These are phyloP conservation scores for Hylaeus volcanicus DNA, from an alignment of 1,140 invertebrate genomes.

Conservation along the genomic window DNA sequence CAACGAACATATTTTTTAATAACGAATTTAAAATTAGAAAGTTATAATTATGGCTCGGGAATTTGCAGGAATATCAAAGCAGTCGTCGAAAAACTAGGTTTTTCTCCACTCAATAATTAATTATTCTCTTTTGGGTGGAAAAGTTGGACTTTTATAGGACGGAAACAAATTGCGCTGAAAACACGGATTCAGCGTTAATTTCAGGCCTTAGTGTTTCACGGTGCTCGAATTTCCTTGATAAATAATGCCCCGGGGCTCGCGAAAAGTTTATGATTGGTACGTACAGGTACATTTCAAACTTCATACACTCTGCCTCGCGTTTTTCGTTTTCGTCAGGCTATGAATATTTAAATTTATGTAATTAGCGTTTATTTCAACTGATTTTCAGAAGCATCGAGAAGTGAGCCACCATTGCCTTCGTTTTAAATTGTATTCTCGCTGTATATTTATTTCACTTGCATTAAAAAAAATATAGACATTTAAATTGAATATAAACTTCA, in stretches of 20 bases:
- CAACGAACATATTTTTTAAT: no score
- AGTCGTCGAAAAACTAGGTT: background rate
- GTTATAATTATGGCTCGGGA: no score
- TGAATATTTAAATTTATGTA: slow-evolving; percentile 39
- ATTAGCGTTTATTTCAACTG: slow-evolving; percentile 23
- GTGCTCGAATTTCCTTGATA: slow-evolving; percentile 42
- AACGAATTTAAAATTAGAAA: no score
- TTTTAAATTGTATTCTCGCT: no score
- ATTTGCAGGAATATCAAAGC: no score
- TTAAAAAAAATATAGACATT: no score
- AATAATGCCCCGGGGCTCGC: slow-evolving; percentile 27
- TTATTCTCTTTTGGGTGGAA: background rate
- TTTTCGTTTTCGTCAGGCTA: slow-evolving; percentile 29
- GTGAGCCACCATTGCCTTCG: no score
- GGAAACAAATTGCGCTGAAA: slow-evolving; percentile 36
- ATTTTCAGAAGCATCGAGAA: background rate
- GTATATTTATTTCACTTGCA: no score
- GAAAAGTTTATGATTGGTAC: slow-evolving; percentile 31
- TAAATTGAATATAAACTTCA: no score
- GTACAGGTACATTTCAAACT: slow-evolving; percentile 16
- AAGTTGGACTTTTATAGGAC: slow-evolving; percentile 35
- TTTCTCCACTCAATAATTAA: background rate
- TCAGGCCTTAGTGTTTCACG: slow-evolving; percentile 17
- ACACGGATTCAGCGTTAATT: slow-evolving; percentile 24
- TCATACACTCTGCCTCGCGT: slow-evolving; percentile 15